Evolutionary conservation across 2,888 invertebrate genomes (phyloP).

Genomic region (Morpho helenor): DNA sequence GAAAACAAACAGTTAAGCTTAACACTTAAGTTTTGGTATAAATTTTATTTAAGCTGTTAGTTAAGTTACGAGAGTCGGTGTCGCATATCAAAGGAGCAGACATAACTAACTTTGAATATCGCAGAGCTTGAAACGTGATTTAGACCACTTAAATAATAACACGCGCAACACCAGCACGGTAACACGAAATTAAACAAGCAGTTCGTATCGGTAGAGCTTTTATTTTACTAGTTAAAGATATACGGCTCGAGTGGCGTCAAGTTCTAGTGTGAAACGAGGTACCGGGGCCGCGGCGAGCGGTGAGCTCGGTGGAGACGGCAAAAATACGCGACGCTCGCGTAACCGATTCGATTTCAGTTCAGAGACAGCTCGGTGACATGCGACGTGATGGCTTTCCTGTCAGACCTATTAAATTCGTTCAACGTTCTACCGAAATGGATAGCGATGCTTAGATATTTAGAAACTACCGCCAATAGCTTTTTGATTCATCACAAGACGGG

Average conservation of each 20-base stretch:
- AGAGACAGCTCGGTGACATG: constrained; percentile 51
- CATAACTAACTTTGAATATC: constrained; percentile 51
- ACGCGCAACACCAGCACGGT: no score
- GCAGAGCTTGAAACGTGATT: constrained; percentile 45
- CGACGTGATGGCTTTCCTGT: constrained; percentile 41
- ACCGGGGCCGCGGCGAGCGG: constrained; percentile 46
- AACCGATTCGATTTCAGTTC: constrained; percentile 49
- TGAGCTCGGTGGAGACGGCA: constrained; percentile 7
- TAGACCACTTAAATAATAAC: constrained; percentile 50
- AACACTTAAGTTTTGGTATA: no score
- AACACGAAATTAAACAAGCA: constrained; percentile 27
- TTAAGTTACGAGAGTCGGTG: no score
- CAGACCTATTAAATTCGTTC: constrained; percentile 28
- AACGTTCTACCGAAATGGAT: constrained; percentile 14
- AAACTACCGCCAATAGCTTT: no score
- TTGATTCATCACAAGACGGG: no score
- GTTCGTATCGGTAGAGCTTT: not conserved
- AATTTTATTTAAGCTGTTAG: no score
- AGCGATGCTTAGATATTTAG: not conserved
- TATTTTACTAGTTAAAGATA: constrained; percentile 8
- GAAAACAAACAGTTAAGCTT: no score
- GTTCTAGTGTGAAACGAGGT: constrained; percentile 72
- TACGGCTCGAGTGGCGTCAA: constrained; percentile 55
- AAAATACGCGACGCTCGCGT: constrained; percentile 50
- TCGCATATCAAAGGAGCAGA: constrained; percentile 36